Base-by-base conservation (phyloP, 2,888 invertebrate species). In the Hypercompe scribonia region DNA sequence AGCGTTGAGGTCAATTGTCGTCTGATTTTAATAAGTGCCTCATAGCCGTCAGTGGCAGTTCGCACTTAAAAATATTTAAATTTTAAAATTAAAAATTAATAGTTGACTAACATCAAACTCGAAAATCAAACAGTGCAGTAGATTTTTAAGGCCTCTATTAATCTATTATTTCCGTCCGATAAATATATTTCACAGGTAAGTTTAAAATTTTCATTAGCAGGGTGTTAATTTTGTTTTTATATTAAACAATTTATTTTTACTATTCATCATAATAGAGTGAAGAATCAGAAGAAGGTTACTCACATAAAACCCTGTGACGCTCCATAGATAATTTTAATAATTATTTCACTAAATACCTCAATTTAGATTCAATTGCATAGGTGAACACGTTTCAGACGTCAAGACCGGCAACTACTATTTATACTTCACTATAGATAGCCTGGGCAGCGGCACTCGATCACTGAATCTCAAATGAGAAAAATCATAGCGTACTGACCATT, bases 391-490 rank as follows among this genome's bases (percentile, higher is more conserved):
- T 88, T 88, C 85, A 84, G 84, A 80, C 88, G 83, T 87, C 86
- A 87, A 86, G 85, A 83, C 87, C 83, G 86, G 81, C 81, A 84
- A 83, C 88, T 61, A 92, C 92, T 92, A 92, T 91, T 92, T 88
- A 92, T 92, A 91, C 84, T 86, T 87, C 85, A 90, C 88, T 90
- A 89, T 90, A 89, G 90, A 91, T 91, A 91, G 90, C 88, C 89
- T 83, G 88, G 83, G 84, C 89, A 88, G 84, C 86, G 85, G 91
- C 88, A 87, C 88, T 84, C 89, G 86, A 84, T 88, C 86, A 88
- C 91, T 90, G 92, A 91, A 92, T 92, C 86, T 86, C 92, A 93
- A 93, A 93, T 93, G 93, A 93, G 92, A 90, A 91, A 93, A 92
- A 93, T 92, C 90, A 88, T 85, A 87, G 84, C 84, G 81, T n/a